Base-by-base conservation (phyloP, 2,797 vertebrate species). In the Muraenolepis orangiensis region DNA sequence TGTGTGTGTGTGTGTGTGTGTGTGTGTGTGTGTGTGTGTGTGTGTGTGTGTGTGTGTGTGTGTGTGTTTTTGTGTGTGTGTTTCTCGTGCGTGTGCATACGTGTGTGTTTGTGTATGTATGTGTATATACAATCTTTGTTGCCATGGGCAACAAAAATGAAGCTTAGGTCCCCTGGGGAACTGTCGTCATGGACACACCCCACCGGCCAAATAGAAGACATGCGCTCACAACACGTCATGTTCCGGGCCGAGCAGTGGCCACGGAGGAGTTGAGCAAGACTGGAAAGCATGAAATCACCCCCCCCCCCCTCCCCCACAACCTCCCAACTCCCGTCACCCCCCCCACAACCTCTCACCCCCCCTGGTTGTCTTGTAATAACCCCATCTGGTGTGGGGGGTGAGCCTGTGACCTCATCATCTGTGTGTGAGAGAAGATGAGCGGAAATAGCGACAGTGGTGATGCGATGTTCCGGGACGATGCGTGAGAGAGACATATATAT, bases 71-170 rank as follows among this genome's bases (percentile, higher is more conserved):
- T 78, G 67, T 46, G 16, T 8, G 5, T n/a, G 18, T 7, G 46
- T n/a, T n/a, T n/a, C n/a, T n/a, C n/a, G 40, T 51, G 40, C 51
- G 68, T 51, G 42, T 32, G 29, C 20, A 28, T 70, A 3, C 29
- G 28, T 42, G 57, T 70, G 38, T 34, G 76, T 61, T 6, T 4
- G 51, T 23, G 51, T 61, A 18, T 61, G 51, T 23, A 18, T 23
- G n/a, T 20, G 51, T 61, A 72, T 42, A 68, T 73, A 61, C n/a
- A 13, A 81, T 83, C 73, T 78, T 71, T 66, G 91, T 93, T 92
- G 89, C 90, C 85, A 89, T 77, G 78, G 85, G 83, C 80, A 89
- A 91, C 81, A 78, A 69, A 76, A 42, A 71, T 71, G 83, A 79
- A 74, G 61, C 26, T 66, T 66, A 64, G 81, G 71, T 87, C 84